Percentiles rank a stretch among this genome's conserved stretches.
phyloP scores from a whole-genome alignment of 2,113 vertebrate genomes.

The Lophotis ruficrista region DNA sequence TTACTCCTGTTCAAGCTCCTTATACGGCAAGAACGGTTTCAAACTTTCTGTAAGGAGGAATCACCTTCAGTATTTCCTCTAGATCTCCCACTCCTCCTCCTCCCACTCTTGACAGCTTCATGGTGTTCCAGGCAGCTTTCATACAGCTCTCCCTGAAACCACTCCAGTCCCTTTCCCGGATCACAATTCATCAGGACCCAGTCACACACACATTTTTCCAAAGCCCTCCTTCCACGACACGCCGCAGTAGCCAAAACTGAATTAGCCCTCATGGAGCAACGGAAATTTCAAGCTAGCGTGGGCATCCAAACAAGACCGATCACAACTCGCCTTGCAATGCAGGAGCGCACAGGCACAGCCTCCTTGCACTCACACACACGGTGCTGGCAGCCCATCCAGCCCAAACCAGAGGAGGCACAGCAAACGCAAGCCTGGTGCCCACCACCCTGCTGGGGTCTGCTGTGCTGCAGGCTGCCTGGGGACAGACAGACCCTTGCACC shows the following conservation, averaged over 20 bases:
- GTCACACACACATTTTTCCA: neutral
- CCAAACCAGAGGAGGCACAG: neutral
- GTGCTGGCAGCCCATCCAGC: neutral
- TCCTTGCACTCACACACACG: neutral
- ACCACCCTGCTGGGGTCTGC: neutral
- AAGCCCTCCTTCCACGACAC: neutral
- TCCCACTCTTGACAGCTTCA: neutral
- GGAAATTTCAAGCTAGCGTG: neutral
- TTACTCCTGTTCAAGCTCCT: neutral
- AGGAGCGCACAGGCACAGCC: neutral
- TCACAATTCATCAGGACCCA: neutral
- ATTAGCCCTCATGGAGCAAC: neutral
- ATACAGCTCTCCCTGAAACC: neutral
- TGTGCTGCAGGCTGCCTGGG: neutral
- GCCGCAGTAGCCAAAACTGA: neutral
- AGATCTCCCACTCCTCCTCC: neutral
- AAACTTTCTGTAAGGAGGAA: neutral
- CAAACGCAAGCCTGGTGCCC: neutral
- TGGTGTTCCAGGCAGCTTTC: neutral
- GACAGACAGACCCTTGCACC: neutral
- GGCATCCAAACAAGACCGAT: neutral
- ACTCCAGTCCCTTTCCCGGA: neutral
- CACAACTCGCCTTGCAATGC: fast-evolving
- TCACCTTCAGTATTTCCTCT: neutral
- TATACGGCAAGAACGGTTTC: neutral